Evolutionary conservation across 1,140 invertebrate species (phyloP), one percentile per base, ranked within the genome.

Genomic region (Drosophila pruinosa): DNA sequence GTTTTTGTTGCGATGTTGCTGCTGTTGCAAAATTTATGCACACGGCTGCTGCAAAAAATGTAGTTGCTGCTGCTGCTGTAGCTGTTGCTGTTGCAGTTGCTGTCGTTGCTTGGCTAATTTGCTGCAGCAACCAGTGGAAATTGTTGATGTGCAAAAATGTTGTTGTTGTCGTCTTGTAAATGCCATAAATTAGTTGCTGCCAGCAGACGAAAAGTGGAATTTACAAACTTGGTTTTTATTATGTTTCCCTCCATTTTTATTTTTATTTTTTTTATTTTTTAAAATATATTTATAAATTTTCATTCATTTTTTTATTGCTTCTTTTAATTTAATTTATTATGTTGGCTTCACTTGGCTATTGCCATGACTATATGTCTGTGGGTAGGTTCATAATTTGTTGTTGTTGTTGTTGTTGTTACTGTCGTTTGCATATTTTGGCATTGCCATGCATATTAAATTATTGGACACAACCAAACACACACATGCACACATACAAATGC

Each of bases 141-240:
- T 83, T 85, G 80, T 85, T 85, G 80, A 83, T 83, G 80, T 83
- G 81, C 81, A 85, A 80, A 85, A 85, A 86, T 80, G 62, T 56
- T 73, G 69, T 59, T 75, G 76, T 85, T 78, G 79, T 69, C 82
- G 69, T 79, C 80, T 79, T 85, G 80, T 85, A 85, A 86, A 81
- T 86, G 81, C 81, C 81, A 85, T 85, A 85, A 85, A 85, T 85
- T 85, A 85, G 81, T 88, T 74, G 85, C 73, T 85, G 81, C 75
- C 82, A 76, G 72, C 81, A 86, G 62, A 79, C 72, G 64, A 72
- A 61, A 73, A 80, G 69, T 76, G 76, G 68, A 86, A 80, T 85
- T 85, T 36, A 53, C 65, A 73, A 80, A 64, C 75, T 75, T 56
- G 57, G 59, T 74, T 67, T 71, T 43, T 43, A 48, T 47, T 4